phyloP scores from a whole-genome alignment of 1,140 invertebrate species.

The Megathymus violae region DNA sequence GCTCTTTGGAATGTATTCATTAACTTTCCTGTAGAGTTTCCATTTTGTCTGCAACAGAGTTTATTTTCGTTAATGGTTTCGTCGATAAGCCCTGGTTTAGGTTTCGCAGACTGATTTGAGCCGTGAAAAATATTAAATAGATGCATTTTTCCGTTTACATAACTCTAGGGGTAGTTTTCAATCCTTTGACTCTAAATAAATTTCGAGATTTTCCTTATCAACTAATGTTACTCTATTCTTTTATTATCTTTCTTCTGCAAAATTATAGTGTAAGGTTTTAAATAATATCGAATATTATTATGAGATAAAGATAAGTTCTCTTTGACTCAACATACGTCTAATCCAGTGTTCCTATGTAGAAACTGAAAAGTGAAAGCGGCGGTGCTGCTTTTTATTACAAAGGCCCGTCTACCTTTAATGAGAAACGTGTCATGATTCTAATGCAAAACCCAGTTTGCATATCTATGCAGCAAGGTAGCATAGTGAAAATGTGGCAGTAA shows the following conservation, averaged over 20 bases:
- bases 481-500: slow-evolving; percentile 1
- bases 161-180: too few relatives aligned
- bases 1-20: slow-evolving; percentile 30
- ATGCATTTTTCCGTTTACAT: too few relatives aligned
- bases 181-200: too few relatives aligned
- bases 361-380: slow-evolving; percentile 15
- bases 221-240: too few relatives aligned
- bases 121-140: too few relatives aligned
- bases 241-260: too few relatives aligned
- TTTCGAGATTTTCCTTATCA: too few relatives aligned
- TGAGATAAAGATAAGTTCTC: too few relatives aligned
- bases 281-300: too few relatives aligned
- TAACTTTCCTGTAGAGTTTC: slow-evolving; percentile 16
- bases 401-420: slow-evolving; percentile 13
- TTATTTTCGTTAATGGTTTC: slow-evolving; percentile 13
- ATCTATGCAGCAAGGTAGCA: background rate
- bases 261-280: too few relatives aligned
- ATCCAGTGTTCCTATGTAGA: too few relatives aligned
- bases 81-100: background rate
- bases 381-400: slow-evolving; percentile 8
- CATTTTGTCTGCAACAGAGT: slow-evolving; percentile 17
- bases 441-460: slow-evolving; percentile 15
- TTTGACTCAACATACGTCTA: too few relatives aligned
- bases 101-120: background rate
- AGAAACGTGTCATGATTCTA: slow-evolving; percentile 17